Conservation (phyloP, 2,888 invertebrate species). For the Pachycephus smyrnensis region DNA sequence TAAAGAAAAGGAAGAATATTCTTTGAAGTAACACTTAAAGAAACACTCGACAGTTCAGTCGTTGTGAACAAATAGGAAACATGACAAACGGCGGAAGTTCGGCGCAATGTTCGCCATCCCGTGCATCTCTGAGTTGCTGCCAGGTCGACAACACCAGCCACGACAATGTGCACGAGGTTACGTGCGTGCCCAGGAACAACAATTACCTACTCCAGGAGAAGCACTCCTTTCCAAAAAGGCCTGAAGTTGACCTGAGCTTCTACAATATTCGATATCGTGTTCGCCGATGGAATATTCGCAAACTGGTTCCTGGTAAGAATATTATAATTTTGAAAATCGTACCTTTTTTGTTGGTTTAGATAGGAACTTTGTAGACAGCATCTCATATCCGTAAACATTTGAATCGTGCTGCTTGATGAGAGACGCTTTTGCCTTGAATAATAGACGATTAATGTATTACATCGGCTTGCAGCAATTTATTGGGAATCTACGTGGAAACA, state of each 20-base stretch:
- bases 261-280: slow-evolving; percentile 76
- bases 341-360: background rate
- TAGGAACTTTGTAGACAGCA: background rate
- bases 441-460: background rate
- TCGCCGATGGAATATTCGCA: slow-evolving; percentile 70
- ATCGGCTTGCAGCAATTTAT: background rate
- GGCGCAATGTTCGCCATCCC: slow-evolving; percentile 56
- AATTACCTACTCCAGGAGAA: slow-evolving; percentile 59
- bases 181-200: slow-evolving; percentile 42
- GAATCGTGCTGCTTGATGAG: too few species aligned
- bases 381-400: background rate
- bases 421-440: background rate
- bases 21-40: too few species aligned
- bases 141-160: slow-evolving; percentile 58
- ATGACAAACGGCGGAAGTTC: slow-evolving; percentile 12
- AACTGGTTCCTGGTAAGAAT: slow-evolving; percentile 73
- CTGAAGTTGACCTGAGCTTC: slow-evolving; percentile 78
- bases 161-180: slow-evolving; percentile 49
- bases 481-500: background rate
- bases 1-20: too few species aligned
- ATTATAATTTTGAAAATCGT: background rate
- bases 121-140: slow-evolving; percentile 61
- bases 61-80: too few species aligned
- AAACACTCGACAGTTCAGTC: too few species aligned
- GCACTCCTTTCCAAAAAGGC: slow-evolving; percentile 70